Conservation (phyloP, 2,113 vertebrate species). For the Carlito syrichta region DNA sequence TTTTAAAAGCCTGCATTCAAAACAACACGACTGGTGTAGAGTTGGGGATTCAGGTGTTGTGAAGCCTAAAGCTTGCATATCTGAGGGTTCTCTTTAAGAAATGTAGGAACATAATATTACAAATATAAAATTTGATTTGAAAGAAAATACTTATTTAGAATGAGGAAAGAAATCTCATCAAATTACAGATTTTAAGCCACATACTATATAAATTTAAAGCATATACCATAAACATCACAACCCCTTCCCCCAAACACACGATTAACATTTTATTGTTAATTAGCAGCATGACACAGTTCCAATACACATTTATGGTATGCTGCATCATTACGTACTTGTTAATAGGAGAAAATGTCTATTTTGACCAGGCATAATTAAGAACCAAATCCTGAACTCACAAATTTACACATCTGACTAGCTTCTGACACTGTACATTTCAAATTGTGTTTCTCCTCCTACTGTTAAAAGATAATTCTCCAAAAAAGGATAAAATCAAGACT, state of each 20-base stretch:
- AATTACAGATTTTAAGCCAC: neutral
- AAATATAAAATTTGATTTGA: neutral
- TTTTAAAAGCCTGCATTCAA: neutral
- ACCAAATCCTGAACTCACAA: neutral
- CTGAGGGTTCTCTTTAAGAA: neutral
- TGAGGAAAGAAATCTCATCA: neutral
- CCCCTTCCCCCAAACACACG: neutral
- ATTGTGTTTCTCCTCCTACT: neutral
- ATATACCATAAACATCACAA: neutral
- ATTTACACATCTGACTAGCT: neutral
- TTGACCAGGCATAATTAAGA: conserved; percentile 16
- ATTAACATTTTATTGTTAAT: neutral
- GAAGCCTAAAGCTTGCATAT: neutral
- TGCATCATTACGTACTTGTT: neutral
- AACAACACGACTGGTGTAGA: neutral
- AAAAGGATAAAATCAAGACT: neutral
- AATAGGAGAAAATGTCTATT: neutral
- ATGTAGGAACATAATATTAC: neutral
- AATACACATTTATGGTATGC: neutral
- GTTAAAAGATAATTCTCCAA: neutral
- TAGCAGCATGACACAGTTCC: neutral
- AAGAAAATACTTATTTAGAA: neutral
- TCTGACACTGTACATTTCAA: neutral
- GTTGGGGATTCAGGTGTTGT: neutral
- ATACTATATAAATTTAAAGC: neutral